Base-by-base conservation (phyloP, 2,888 invertebrate species). In the Gymnocheta viridis region DNA sequence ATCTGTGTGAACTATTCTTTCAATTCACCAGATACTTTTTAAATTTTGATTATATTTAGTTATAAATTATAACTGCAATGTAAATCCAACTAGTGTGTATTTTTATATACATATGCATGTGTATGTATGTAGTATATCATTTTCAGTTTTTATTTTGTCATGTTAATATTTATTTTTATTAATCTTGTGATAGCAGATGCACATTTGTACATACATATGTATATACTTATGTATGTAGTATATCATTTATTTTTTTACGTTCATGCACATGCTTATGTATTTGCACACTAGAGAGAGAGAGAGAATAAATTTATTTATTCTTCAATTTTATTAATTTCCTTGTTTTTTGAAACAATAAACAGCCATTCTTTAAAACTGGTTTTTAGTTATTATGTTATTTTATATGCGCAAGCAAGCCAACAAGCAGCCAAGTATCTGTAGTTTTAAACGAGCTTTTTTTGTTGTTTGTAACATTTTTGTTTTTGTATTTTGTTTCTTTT, bases 321-420 rank as follows among this genome's bases (percentile, higher is more conserved):
- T 29, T 41, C 4, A 19, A 22, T 54, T 41, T 29, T 17, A 19
- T 27, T 19, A 60, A 24, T 49, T 62, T n/a, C n/a, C 22, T 64
- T 54, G 2, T 24, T 62, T 41, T 70, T 7, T 10, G 4, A 54
- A 4, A 64, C 54, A 44, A 54, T 44, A 70, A 64, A 27, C 62
- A 35, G 54, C 70, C 32, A 62, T 69, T 70, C 51, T 70, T 69
- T 44, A 17, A 70, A 79, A 79, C 78, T 22, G 62, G 78, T 79
- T 79, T 62, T 41, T 4, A 62, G 7, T 22, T 69, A 44, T 62
- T 78, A 35, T 67, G 17, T 17, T 69, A 24, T 49, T 41, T 29
- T 64, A 22, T 44, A 29, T 22, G 10, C n/a, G 44, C 32, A 17
- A 10, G 29, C 54, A 41, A 19, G 27, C 14, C n/a, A n/a, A 41